Percentiles rank a stretch among this genome's conserved stretches.
phyloP scores from a whole-genome alignment of 2,888 invertebrate species.

The Drosophila macrospina region DNA sequence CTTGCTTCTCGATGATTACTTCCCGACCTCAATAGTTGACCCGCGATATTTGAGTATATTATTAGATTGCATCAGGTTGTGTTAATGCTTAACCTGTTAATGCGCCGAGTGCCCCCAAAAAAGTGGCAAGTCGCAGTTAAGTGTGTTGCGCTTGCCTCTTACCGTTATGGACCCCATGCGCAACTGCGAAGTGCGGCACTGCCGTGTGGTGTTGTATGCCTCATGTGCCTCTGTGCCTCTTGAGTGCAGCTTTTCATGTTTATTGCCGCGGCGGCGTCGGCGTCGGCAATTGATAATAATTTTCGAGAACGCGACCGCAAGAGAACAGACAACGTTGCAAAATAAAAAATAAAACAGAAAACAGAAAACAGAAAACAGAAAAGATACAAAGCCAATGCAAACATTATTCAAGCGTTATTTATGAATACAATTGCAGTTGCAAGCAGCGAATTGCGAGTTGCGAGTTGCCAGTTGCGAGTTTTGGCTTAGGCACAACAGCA shows the following conservation, averaged over 20 bases:
- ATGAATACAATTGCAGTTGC: slow-evolving; percentile 73
- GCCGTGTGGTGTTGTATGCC: slow-evolving; percentile 5
- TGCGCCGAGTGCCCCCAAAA: slow-evolving; percentile 11
- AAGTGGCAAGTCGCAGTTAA: slow-evolving; percentile 37
- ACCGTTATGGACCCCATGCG: slow-evolving; percentile 53
- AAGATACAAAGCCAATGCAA: slow-evolving; percentile 45
- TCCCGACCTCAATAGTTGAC: not conserved
- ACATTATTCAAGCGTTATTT: slow-evolving; percentile 80
- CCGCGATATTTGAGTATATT: slow-evolving; percentile 1
- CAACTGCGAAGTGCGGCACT: slow-evolving; percentile 12
- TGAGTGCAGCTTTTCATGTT: slow-evolving; percentile 74
- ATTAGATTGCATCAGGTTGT: slow-evolving; percentile 5
- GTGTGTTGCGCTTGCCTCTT: slow-evolving; percentile 18
- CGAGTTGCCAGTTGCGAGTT: slow-evolving; percentile 51
- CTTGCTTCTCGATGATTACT: too few relatives aligned
- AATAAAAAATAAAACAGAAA: too few relatives aligned
- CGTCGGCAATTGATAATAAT: slow-evolving; percentile 74
- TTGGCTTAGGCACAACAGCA: slow-evolving; percentile 55
- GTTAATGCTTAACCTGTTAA: not conserved
- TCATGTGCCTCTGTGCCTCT: slow-evolving; percentile 9
- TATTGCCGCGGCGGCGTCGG: slow-evolving; percentile 47
- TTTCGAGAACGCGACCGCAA: slow-evolving; percentile 55
- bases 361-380: slow-evolving; percentile 8
- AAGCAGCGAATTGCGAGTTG: slow-evolving; percentile 50
- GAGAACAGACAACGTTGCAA: slow-evolving; percentile 20